phyloP scores from a whole-genome alignment of 2,888 invertebrate genomes.

The Hydroisotoma schaefferi region DNA sequence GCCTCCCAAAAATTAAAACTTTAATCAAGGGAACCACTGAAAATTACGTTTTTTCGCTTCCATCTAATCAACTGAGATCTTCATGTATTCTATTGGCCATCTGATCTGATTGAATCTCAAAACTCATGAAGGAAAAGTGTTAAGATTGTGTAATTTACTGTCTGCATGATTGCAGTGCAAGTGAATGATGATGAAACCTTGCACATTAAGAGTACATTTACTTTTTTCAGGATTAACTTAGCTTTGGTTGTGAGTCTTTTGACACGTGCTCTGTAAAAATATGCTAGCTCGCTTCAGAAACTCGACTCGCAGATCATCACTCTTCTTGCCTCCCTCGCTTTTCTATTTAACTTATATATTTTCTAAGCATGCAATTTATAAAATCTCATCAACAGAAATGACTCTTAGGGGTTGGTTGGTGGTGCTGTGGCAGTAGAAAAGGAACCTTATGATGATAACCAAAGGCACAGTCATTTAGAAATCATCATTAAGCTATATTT shows the following conservation, averaged over 20 bases:
- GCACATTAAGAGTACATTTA: constrained; percentile 11
- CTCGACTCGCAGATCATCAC: background rate
- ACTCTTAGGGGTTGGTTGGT: background rate
- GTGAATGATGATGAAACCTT: no score
- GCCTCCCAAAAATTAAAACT: constrained; percentile 13
- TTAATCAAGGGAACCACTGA: constrained; percentile 30
- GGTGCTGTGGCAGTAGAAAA: background rate
- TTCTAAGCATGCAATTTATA: background rate
- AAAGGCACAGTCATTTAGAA: constrained; percentile 18
- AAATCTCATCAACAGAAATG: background rate
- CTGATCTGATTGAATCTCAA: no score
- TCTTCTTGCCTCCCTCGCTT: background rate
- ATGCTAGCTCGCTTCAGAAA: background rate
- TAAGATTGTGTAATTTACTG: constrained; percentile 13
- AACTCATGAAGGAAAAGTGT: constrained; percentile 22
- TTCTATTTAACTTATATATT: background rate
- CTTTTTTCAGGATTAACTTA: constrained; percentile 18
- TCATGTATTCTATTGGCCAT: no score
- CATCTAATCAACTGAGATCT: no score
- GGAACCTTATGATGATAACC: background rate
- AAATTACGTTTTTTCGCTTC: no score
- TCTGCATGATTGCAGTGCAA: no score
- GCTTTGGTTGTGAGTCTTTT: constrained; percentile 18
- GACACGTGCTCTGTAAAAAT: constrained; percentile 18
- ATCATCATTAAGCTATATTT: constrained; percentile 47